phyloP scores from a whole-genome alignment of 2,113 vertebrate genomes.

The Cryptotis parvus region DNA sequence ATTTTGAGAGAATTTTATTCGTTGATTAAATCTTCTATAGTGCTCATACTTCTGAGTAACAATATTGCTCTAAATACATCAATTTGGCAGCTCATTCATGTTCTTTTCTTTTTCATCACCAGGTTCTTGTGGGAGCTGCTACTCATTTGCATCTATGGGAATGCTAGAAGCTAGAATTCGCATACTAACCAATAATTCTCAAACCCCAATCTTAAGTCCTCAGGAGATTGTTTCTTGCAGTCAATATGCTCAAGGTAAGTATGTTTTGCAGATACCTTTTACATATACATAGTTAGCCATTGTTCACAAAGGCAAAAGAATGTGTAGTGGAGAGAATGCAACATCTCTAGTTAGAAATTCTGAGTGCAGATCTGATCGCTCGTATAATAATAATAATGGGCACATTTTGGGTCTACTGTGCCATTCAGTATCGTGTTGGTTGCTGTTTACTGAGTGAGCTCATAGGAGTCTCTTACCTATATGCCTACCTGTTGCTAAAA shows the following conservation, averaged over 20 bases:
- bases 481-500: not conserved
- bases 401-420: not conserved
- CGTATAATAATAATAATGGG: not conserved
- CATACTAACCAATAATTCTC: slow-evolving; percentile 93
- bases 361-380: not conserved
- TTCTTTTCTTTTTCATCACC: not conserved
- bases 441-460: not conserved
- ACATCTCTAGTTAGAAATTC: not conserved
- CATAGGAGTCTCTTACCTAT: not conserved
- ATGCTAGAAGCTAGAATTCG: slow-evolving; percentile 97
- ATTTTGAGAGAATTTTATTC: not conserved
- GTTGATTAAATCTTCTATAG: not conserved
- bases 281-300: not conserved
- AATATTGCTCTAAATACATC: not conserved
- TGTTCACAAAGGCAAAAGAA: not conserved
- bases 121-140: slow-evolving; percentile 96
- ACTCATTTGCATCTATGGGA: slow-evolving; percentile 94
- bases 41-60: not conserved
- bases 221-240: slow-evolving; percentile 98
- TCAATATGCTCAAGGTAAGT: slow-evolving; percentile 95
- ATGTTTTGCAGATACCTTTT: not conserved
- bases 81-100: not conserved
- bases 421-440: not conserved
- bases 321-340: not conserved
- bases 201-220: slow-evolving; percentile 92